Evolutionary conservation across 2,888 invertebrate species (phyloP), one percentile per base, ranked within the genome.

Genomic region (Harpalus rufipes): DNA sequence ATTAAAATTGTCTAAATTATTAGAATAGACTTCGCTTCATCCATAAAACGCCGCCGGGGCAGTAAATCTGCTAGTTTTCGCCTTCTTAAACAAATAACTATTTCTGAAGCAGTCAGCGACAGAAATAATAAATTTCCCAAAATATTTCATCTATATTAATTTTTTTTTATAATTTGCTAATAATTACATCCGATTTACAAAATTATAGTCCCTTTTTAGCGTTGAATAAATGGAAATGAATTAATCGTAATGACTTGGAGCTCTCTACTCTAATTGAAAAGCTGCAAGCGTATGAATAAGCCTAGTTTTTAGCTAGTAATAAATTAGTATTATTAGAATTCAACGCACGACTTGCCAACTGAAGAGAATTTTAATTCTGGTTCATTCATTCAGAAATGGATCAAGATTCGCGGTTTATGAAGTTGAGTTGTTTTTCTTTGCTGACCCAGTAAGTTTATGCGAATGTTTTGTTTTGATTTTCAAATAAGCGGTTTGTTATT

Each of bases 271-370:
- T 51, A 51, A 51, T 51, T 51, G 44, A 51, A 51, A 51, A 51
- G 44, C 44, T 51, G 6, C 44, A 51, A 51, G 44, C 44, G 44
- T 51, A 51, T 51, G 44, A 51, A 51, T 51, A 59, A 59, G 59
- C 59, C 18, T 59, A 14, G 59, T 16, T 16, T 59, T 59, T 59
- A 59, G 68, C 41, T 68, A 68, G 68, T 39, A 41, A 14, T 74
- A 74, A 74, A 74, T 74, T 74, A 74, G 44, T 41, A 44, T 74
- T 41, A 74, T 74, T 44, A 74, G 72, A 16, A 74, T 74, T 74
- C 72, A 41, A 44, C 18, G 72, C 72, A 74, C 72, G 72, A 74
- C 16, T 74, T 44, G 16, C 72, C 16, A 41, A 16, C 72, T 74
- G 16, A 16, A 74, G 72, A 44, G 72, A 74, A 74, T 74, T 44